Percentiles rank a stretch among this genome's conserved stretches.
Conservation (phyloP, 2,113 vertebrate genomes). For the Macquaria australasica region DNA sequence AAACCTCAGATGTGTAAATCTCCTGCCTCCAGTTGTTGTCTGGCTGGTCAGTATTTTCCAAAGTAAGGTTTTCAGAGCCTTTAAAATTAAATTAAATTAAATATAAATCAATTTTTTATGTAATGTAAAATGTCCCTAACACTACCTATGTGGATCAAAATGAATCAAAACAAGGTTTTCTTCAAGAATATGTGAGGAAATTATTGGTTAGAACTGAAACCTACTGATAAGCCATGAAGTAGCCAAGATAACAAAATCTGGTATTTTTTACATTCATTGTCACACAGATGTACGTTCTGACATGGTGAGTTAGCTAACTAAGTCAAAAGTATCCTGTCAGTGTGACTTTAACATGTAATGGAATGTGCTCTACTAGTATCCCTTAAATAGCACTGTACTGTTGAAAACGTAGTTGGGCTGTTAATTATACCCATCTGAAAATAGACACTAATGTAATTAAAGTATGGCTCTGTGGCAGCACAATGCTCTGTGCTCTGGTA, state of each 20-base stretch:
- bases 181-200: not conserved
- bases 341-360: not conserved
- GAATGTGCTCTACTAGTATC: not conserved
- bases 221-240: too few relatives aligned
- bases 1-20: constrained; percentile 24
- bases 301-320: not conserved
- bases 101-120: not conserved
- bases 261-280: not conserved
- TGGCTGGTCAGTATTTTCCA: not conserved
- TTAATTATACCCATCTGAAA: constrained; percentile 51
- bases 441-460: constrained; percentile 49
- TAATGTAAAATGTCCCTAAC: not conserved
- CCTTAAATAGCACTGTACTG: not conserved
- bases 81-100: too few relatives aligned
- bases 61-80: not conserved
- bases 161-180: not conserved
- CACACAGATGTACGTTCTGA: too few relatives aligned
- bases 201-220: not conserved
- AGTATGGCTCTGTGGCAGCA: constrained; percentile 5
- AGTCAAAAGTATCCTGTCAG: not conserved
- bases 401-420: not conserved
- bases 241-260: not conserved
- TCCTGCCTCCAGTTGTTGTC: not conserved
- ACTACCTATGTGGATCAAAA: not conserved
- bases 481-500: constrained; percentile 2